These are phyloP conservation scores for Hyperoplus lanceolatus DNA, from an alignment of 2,797 vertebrate genomes.

Conservation along the genomic window DNA sequence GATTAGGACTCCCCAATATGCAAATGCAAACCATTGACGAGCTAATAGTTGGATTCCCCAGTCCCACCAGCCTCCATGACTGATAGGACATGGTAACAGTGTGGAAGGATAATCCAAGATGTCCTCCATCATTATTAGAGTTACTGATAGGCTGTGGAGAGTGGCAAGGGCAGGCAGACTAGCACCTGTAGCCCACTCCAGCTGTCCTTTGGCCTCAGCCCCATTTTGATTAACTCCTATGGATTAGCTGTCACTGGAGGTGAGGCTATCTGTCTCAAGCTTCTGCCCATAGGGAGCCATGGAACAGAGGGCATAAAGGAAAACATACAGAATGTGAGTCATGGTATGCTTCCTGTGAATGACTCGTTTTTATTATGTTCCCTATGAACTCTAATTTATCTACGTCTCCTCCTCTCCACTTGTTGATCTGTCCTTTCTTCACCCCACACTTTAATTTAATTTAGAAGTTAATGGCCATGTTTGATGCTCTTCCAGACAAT, in stretches of 20 bases:
- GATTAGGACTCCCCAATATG: constrained; percentile 21
- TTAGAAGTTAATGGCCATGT: constrained; percentile 43
- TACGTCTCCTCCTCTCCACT: constrained; percentile 9
- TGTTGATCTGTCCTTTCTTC: constrained; percentile 26
- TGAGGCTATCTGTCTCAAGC: constrained; percentile 43
- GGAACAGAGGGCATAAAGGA: constrained; percentile 20
- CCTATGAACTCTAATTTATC: constrained; percentile 1
- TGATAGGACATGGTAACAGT: constrained; percentile 46
- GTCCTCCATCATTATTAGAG: constrained; percentile 63
- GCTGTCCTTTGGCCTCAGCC: constrained; percentile 48
- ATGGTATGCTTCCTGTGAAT: constrained; percentile 24
- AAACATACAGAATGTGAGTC: constrained; percentile 42
- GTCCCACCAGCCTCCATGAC: constrained; percentile 36
- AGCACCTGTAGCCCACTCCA: constrained; percentile 29
- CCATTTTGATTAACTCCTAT: constrained; percentile 67
- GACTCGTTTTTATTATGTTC: constrained; percentile 34
- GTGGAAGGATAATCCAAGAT: constrained; percentile 61
- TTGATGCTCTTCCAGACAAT: constrained; percentile 48
- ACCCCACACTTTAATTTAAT: constrained; percentile 17
- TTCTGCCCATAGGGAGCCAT: constrained; percentile 17
- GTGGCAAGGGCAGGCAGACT: constrained; percentile 7
- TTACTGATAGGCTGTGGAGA: constrained; percentile 57
- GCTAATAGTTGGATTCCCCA: constrained; percentile 8
- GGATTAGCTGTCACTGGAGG: constrained; percentile 72
- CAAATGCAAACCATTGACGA: constrained; percentile 26